Evolutionary conservation across 2,113 vertebrate species (phyloP), one percentile per base, ranked within the genome.

Genomic region (Aleadryas rufinucha): DNA sequence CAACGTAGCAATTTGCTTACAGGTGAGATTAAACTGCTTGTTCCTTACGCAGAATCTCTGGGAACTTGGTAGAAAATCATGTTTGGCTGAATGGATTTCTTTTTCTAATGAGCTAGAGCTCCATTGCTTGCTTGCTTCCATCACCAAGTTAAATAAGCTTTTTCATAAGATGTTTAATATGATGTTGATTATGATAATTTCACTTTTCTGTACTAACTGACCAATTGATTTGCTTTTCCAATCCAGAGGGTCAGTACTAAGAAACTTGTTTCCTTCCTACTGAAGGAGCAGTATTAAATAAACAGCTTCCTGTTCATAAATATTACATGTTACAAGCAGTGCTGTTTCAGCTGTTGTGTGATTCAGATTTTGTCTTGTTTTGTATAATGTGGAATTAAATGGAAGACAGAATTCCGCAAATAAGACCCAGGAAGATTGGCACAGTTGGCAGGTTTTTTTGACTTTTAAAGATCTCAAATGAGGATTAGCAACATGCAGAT

Each of bases 1-100:
- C 97, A 99, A 99, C 4, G 98, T 99, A 64, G 99, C 99, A 7
- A 98, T 99, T 74, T 99, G 99, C 97, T 98, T 99, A 84, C 99
- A 99, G 99, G 99, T 99, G 95, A 97, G 98, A 30, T 30, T 23
- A 21, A 83, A 19, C 52, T 84, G 45, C 39, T 53, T 50, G 5
- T 74, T 95, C 19, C 49, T 85, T 44, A 27, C 10, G 7, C 30
- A 49, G 11, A 61, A 12, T 59, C 26, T 60, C 65, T 61, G 33
- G 53, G 19, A 45, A 31, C 49, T 68, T 57, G 8, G 13, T 65
- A 52, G 74, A 26, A 89, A 61, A 50, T 45, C 17, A 3, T 6
- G 7, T 65, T 54, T 41, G 66, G 44, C 30, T 61, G 3, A 49
- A 18, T 24, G 18, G 68, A 16, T 39, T 64, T 59, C n/a, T 87